Conservation (phyloP, 2,113 vertebrate species). For the Bubo scandiacus region DNA sequence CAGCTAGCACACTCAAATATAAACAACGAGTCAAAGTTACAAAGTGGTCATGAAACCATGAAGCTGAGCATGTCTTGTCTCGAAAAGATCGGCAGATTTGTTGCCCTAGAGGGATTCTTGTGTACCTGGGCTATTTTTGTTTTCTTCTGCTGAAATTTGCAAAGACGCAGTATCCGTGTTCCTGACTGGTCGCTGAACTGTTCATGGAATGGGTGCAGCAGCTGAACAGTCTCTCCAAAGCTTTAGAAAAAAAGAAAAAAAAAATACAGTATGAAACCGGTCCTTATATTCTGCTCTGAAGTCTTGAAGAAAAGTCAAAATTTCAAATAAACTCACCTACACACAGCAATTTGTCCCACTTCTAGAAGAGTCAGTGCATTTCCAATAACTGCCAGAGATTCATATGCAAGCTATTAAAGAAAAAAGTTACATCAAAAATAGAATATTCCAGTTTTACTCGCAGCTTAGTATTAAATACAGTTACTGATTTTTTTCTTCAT, state of each 20-base stretch:
- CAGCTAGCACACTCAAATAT: background rate
- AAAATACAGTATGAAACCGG: background rate
- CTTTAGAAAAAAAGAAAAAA: conserved; percentile 64
- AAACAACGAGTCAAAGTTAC: background rate
- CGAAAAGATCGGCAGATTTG: background rate
- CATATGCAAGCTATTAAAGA: conserved; percentile 88
- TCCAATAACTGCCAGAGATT: conserved; percentile 94
- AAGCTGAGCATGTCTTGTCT: background rate
- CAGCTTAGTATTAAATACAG: background rate
- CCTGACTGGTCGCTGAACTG: conserved; percentile 92
- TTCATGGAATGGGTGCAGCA: conserved; percentile 94
- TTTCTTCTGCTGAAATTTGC: conserved; percentile 98
- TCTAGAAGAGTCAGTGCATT: conserved; percentile 93
- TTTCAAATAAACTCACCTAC: conserved; percentile 80
- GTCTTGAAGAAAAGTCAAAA: background rate
- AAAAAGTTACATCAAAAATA: background rate
- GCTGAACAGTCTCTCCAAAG: conserved; percentile 92
- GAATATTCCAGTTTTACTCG: background rate
- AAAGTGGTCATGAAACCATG: background rate
- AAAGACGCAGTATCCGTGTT: conserved; percentile 87
- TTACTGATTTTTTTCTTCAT: background rate
- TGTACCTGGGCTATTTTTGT: conserved; percentile 94
- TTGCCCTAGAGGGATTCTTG: background rate
- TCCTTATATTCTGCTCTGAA: background rate
- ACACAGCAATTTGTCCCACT: conserved; percentile 96